Percentiles rank a stretch among this genome's conserved stretches.
These are phyloP conservation scores for Caenorhabditis imperialis DNA, from an alignment of 2,888 invertebrate genomes.

Conservation along the genomic window DNA sequence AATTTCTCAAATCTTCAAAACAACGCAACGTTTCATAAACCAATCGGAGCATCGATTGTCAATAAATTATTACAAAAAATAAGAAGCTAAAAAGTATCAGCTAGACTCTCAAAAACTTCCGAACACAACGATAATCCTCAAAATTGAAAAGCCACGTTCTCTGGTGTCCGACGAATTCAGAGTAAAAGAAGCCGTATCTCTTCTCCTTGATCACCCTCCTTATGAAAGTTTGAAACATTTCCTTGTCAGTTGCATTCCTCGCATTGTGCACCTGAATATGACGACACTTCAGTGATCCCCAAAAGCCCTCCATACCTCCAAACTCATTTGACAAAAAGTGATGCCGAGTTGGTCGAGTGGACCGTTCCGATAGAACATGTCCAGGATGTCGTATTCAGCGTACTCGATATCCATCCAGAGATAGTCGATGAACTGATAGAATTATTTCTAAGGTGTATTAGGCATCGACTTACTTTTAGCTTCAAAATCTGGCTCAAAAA, in stretches of 20 bases:
- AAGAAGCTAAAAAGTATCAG: too few species aligned
- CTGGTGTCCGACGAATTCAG: slow-evolving; percentile 28
- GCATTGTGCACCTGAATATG: slow-evolving; percentile 6
- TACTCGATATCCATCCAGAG: slow-evolving; percentile 36
- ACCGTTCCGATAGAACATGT: slow-evolving; percentile 22
- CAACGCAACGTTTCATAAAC: too few species aligned
- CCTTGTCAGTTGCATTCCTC: background rate
- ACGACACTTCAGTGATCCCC: too few species aligned
- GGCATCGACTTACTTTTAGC: background rate
- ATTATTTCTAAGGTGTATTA: background rate
- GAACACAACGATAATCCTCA: slow-evolving; percentile 21
- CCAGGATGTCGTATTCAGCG: slow-evolving; percentile 24
- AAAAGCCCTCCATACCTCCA: too few species aligned
- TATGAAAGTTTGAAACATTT: background rate
- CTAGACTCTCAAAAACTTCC: slow-evolving; percentile 30
- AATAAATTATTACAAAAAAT: too few species aligned
- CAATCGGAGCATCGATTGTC: too few species aligned
- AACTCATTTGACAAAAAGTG: slow-evolving; percentile 30
- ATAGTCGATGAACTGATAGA: slow-evolving; percentile 9
- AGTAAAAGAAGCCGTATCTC: slow-evolving; percentile 23
- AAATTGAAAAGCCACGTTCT: slow-evolving; percentile 36
- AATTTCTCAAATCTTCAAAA: too few species aligned
- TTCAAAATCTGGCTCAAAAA: slow-evolving; percentile 13
- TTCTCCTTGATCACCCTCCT: slow-evolving; percentile 14
- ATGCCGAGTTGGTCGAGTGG: slow-evolving; percentile 4